Conservation (phyloP, 2,888 invertebrate species). For the Poecilobothrus nobilitatus region DNA sequence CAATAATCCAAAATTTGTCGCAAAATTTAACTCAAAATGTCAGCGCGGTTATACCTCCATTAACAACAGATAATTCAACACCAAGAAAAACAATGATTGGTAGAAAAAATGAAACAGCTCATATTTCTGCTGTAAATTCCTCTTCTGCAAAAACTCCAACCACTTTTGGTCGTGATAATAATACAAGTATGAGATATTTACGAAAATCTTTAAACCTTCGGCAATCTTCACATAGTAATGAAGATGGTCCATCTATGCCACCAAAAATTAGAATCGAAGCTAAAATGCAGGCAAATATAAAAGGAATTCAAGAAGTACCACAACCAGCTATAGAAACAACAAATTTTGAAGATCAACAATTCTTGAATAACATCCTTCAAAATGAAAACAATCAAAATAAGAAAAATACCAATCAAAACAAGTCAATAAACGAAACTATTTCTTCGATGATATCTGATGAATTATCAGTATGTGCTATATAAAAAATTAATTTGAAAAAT, state of each 20-base stretch:
- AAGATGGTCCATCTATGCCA: conserved; percentile 23
- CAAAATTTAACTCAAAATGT: conserved; percentile 7
- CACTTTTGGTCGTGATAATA: conserved; percentile 31
- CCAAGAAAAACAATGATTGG: conserved; percentile 8
- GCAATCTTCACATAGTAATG: conserved; percentile 20
- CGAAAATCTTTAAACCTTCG: conserved; percentile 30
- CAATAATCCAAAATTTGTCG: not conserved
- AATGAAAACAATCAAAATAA: too few species aligned
- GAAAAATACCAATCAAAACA: not conserved
- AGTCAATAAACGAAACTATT: not conserved
- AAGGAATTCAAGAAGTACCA: conserved; percentile 4
- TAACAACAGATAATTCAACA: not conserved
- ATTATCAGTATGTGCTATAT: not conserved
- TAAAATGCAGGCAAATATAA: not conserved
- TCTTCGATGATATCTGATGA: not conserved
- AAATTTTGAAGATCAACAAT: not conserved
- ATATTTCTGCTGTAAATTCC: not conserved
- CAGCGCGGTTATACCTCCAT: not conserved
- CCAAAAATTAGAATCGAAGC: conserved; percentile 31
- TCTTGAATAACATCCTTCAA: too few species aligned
- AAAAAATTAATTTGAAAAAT: not conserved
- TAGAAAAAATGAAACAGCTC: not conserved
- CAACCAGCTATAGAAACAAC: not conserved
- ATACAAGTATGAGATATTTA: conserved; percentile 28
- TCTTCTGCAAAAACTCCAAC: conserved; percentile 26